phyloP scores from a whole-genome alignment of 2,113 vertebrate genomes.

The Eublepharis macularius region DNA sequence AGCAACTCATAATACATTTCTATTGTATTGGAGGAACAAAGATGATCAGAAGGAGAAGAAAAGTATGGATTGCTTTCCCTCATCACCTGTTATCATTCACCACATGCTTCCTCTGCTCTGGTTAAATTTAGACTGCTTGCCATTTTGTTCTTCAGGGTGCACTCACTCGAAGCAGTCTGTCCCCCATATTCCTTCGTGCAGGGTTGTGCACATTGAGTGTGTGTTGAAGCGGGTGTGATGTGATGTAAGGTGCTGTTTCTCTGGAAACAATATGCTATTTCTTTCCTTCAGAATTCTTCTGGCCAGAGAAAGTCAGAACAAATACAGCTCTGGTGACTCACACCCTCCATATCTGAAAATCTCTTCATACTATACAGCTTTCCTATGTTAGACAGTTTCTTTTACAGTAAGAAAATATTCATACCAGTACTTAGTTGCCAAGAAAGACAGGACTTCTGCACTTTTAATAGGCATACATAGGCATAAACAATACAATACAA shows the following conservation, averaged over 20 bases:
- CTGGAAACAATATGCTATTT: background rate
- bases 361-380: background rate
- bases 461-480: background rate
- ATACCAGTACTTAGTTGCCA: background rate
- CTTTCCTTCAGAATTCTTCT: no score
- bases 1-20: constrained; percentile 13
- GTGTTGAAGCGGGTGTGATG: background rate
- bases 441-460: background rate
- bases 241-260: background rate
- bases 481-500: no score
- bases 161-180: background rate
- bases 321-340: background rate
- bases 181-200: background rate
- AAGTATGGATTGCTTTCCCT: background rate
- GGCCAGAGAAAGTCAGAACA: background rate
- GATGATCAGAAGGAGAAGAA: background rate
- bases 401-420: background rate
- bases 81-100: background rate
- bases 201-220: background rate
- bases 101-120: background rate
- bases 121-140: constrained; percentile 3
- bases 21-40: background rate
- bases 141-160: background rate
- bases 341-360: no score
- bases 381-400: background rate